Evolutionary conservation across 1,140 invertebrate species (phyloP).

Genomic region (Drosophila equinoxialis): DNA sequence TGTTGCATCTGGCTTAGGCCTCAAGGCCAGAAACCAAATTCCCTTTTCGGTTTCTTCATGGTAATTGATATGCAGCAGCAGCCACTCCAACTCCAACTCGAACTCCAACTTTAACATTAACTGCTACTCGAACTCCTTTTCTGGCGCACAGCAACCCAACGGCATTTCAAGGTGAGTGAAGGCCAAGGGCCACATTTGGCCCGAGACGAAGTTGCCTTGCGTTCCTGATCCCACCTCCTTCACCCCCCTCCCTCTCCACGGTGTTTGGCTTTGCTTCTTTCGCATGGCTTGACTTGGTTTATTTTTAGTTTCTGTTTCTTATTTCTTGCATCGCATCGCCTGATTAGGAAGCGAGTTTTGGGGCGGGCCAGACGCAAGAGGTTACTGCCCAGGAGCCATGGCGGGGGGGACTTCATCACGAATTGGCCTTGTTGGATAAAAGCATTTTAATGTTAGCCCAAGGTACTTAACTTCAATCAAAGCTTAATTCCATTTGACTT

Average conservation of each 20-base stretch:
- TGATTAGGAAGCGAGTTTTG: constrained; percentile 42
- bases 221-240: constrained; percentile 5
- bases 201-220: constrained; percentile 4
- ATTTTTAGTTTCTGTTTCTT: constrained; percentile 51
- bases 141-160: constrained; percentile 40
- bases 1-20: constrained; percentile 36
- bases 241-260: constrained; percentile 9
- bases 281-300: constrained; percentile 34
- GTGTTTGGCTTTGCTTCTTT: constrained; percentile 19
- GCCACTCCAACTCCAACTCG: constrained; percentile 24
- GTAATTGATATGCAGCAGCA: constrained; percentile 62
- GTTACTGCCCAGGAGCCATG: too few species aligned
- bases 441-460: constrained; percentile 74
- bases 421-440: constrained; percentile 66
- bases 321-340: constrained; percentile 33
- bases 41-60: constrained; percentile 27
- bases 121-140: constrained; percentile 26
- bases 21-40: constrained; percentile 54
- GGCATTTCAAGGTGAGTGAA: constrained; percentile 82
- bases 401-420: constrained; percentile 6
- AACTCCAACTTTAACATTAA: too few species aligned
- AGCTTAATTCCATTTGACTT: constrained; percentile 53
- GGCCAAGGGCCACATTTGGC: constrained; percentile 82
- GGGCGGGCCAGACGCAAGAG: constrained; percentile 16
- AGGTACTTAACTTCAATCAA: constrained; percentile 60